Base-by-base conservation (phyloP, 2,888 invertebrate genomes). In the Ornithoptera priamus region DNA sequence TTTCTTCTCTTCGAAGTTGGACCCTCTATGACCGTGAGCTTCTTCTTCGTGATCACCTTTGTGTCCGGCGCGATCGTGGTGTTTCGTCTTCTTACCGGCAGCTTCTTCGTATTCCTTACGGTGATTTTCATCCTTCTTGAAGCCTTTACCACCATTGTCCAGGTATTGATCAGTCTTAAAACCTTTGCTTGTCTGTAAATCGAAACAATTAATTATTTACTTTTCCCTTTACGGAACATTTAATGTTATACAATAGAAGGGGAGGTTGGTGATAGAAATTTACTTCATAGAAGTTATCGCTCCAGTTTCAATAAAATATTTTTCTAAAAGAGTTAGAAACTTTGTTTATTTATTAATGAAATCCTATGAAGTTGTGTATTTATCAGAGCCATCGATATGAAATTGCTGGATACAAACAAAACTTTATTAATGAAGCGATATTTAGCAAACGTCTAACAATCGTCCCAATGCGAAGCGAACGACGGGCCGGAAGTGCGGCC, bases 1-100 rank as follows among this genome's bases (percentile, higher is more conserved):
- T 74, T 95, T 95, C 80, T 96, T 96, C 83, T 96, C 95, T 0
- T 94, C 95, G 73, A 95, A 96, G 80, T 95, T 95, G 0, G 94
- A 94, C 0, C 94, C 95, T 75, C 95, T 94, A 66, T 94, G 94
- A 0, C 95, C 95, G 73, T 95, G 94, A 6, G 95, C 95, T 67
- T 94, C 92, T 76, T 95, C 95, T 73, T 95, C 94, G 73, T 95
- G 95, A 65, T 93, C 93, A 1, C 94, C 95, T 77, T 95, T 93
- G 75, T 95, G 94, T 8, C 89, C 93, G 1, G 93, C 94, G 71
- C 94, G 92, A 78, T 96, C 95, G 79, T 95, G 94, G 73, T 95
- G 93, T 65, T 94, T 94, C 77, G 94, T 94, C 78, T 94, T 93
- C 77, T 95, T 93, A 0, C 95, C 95, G 0, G 91, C 93, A 20